Evolutionary conservation across 2,888 invertebrate species (phyloP).

Genomic region (Orthosia gothica): DNA sequence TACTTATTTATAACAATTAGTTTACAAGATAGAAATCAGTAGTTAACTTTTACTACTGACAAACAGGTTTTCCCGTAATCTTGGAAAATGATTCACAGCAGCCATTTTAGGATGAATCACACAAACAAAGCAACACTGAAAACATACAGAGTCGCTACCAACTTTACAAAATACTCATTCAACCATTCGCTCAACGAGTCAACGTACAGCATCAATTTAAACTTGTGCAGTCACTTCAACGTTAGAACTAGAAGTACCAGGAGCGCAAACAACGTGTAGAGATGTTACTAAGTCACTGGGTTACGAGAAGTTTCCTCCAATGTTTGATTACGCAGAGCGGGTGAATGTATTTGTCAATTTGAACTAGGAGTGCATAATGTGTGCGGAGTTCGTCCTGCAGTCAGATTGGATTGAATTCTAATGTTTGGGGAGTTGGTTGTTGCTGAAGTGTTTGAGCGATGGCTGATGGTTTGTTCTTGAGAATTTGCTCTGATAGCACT

Average conservation of each 20-base stretch:
- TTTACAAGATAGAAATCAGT: not conserved
- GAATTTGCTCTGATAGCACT: not conserved
- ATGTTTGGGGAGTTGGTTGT: constrained; percentile 4
- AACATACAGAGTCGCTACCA: not conserved
- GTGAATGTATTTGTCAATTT: constrained; percentile 27
- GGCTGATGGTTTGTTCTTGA: not conserved
- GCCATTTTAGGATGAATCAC: constrained; percentile 25
- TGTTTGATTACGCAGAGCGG: constrained; percentile 27
- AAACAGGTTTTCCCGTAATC: constrained; percentile 13
- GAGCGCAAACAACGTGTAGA: constrained; percentile 15
- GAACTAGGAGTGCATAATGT: constrained; percentile 34
- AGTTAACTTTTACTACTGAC: not conserved
- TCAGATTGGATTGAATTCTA: constrained; percentile 30
- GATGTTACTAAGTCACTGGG: constrained; percentile 30
- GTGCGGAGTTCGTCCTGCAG: constrained; percentile 8
- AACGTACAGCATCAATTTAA: constrained; percentile 27
- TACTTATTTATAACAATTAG: no score
- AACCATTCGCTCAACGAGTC: constrained; percentile 11
- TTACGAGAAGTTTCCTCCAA: constrained; percentile 25
- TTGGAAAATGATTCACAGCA: constrained; percentile 15
- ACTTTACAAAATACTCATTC: constrained; percentile 9
- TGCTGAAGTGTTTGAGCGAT: not conserved
- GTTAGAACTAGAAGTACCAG: constrained; percentile 21
- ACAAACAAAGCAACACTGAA: constrained; percentile 3
- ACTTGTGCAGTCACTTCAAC: constrained; percentile 28